Base-by-base conservation (phyloP, 2,888 invertebrate species). In the Miltochrista miniata region DNA sequence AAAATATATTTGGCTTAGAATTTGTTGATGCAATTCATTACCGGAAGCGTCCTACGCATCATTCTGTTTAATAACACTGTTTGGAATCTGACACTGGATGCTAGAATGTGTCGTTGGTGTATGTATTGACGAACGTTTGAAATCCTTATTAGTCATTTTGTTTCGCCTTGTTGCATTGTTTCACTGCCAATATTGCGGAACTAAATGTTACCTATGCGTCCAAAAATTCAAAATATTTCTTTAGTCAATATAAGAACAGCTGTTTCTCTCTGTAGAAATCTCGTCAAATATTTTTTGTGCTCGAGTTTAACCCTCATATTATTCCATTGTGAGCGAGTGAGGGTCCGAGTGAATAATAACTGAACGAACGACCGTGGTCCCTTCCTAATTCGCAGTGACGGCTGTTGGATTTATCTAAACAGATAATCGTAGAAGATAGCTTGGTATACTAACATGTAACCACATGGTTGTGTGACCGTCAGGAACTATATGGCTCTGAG, bases 321-420 rank as follows among this genome's bases (percentile, higher is more conserved):
- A 18, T 61, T 59, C 64, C 65, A 68, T 70, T 70, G 69, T 72
- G 56, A 53, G 54, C 49, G 60, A 64, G 51, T 56, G 67, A 74
- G 81, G 85, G 76, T 70, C 69, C 64, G 62, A 76, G 70, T 73
- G 72, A 85, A 81, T 82, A 83, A 81, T 77, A 81, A 79, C 76
- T 72, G 69, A 64, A 72, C 70, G 18, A 24, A 24, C 18, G 18
- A 24, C 18, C 64, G 59, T 54, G 53, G 70, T 75, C 79, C 85
- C 83, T 84, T 70, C 61, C 52, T 63, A 54, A 61, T 66, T 59
- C 65, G 59, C 70, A 55, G 45, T 59, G 70, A 67, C 71, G 75
- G 75, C 74, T 74, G 80, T 72, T 74, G 74, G 73, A 68, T 79
- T 79, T 86, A 85, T 85, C 80, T 75, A 64, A 66, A 66, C 58